Evolutionary conservation across 2,797 vertebrate species (phyloP), one percentile per base, ranked within the genome.

Genomic region (Myripristis jacobus): DNA sequence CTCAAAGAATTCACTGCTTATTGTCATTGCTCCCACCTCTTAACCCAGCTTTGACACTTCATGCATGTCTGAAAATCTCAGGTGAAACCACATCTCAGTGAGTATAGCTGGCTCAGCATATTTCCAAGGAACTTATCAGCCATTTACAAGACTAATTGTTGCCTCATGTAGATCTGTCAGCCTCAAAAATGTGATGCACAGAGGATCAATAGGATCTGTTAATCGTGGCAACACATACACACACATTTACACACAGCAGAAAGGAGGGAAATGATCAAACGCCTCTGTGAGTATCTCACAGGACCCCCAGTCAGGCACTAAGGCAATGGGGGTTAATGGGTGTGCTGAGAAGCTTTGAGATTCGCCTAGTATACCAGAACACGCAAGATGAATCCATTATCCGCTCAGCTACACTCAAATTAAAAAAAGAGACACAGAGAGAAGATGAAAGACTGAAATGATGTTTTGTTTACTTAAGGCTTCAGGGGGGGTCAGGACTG

Each of bases 81-180:
- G 74, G 72, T 81, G 71, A 66, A 71, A 41, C 29, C 31, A 24
- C 8, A 1, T 34, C 43, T 9, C 21, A 4, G 29, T 63, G 58
- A 61, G 57, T 62, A 72, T 53, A 57, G 61, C 68, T 60, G 36
- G 59, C 82, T 88, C 88, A 88, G 89, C 91, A 84, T 16, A 87
- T 91, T 90, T 80, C 73, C 73, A 63, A 29, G 60, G 72, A 81
- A 80, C 76, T 79, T 75, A 91, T 87, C 75, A 79, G 62, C 74
- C 83, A 86, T 88, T 92, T 91, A 90, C 69, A 66, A 25, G 46
- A 77, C 76, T 87, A 87, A 91, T 91, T 87, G 92, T 88, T 82
- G 82, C 80, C 73, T 87, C 83, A 70, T 70, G 67, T 77, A 84
- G 79, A 88, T 84, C 76, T 79, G 84, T 85, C 87, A 79, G 63